These are phyloP conservation scores for Anguilla marmorata DNA, from an alignment of 2,797 vertebrate genomes.

Conservation along the genomic window DNA sequence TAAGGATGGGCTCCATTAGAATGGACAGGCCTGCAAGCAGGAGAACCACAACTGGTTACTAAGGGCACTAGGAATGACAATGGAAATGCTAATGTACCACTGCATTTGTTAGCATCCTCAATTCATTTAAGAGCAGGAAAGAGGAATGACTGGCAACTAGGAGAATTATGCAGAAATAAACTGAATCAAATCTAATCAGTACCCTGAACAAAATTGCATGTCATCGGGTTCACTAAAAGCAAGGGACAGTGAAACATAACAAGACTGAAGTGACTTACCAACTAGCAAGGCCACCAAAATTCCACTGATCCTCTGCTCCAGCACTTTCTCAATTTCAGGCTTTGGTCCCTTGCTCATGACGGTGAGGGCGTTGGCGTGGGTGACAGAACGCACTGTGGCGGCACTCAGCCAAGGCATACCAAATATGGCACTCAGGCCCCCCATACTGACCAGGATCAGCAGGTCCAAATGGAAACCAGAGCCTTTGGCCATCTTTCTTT, in stretches of 20 bases:
- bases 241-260: neutral
- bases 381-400: slow-evolving; percentile 90
- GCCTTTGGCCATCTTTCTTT: slow-evolving; percentile 92
- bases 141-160: neutral
- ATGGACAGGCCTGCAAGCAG: slow-evolving; percentile 83
- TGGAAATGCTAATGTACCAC: neutral
- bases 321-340: slow-evolving; percentile 83
- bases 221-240: neutral
- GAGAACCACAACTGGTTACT: neutral
- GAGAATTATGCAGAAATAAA: neutral
- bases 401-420: slow-evolving; percentile 97
- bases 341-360: slow-evolving; percentile 83
- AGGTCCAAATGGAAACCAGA: slow-evolving; percentile 94
- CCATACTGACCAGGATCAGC: slow-evolving; percentile 91
- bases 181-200: neutral
- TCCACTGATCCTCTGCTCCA: slow-evolving; percentile 92
- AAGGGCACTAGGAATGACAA: neutral
- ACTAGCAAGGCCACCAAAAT: slow-evolving; percentile 87
- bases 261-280: slow-evolving; percentile 69
- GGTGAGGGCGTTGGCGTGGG: slow-evolving; percentile 92
- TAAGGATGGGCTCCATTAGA: slow-evolving; percentile 91
- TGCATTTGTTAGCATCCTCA: neutral
- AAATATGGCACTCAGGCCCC: slow-evolving; percentile 83
- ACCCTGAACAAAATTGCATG: neutral
- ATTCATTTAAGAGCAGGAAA: neutral